Evolutionary conservation across 2,888 invertebrate genomes (phyloP), one percentile per base, ranked within the genome.

Genomic region (Scaptomyza cyrtandrae): DNA sequence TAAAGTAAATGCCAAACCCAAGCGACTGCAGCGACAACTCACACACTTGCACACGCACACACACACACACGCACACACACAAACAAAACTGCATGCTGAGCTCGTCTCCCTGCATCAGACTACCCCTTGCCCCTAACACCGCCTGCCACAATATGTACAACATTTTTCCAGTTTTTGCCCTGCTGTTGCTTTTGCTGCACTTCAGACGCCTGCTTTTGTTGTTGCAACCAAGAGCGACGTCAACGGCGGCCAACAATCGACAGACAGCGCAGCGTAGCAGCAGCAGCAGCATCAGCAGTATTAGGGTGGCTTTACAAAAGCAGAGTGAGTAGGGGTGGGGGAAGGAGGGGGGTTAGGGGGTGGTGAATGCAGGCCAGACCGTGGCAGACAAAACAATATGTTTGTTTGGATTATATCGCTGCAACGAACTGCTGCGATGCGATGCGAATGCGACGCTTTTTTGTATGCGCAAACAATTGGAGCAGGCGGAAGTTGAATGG

Each of bases 381-480:
- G 79, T 85, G 66, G 81, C 84, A 88, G 88, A 85, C 88, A 85
- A 88, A 85, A 85, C 85, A 85, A 85, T 85, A 88, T 85, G 85
- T 85, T 85, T 85, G 85, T 88, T 85, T 88, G 85, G 87, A 86
- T 85, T 86, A 88, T 86, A 83, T 75, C 64, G 69, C 63, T 50
- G 52, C 52, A 46, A 46, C 50, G 50, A 33, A 33, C 33, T 73
- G 56, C 24, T 41, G 39, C 41, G 41, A 41, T 71, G 59, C 70
- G 70, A 71, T 50, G 60, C 72, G 75, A 72, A 64, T 61, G 82
- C 86, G 86, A 77, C 80, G 78, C 85, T 79, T 80, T 77, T 85
- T 86, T 88, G 89, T 86, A 67, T 86, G 89, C 81, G 75, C 85
- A 86, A 86, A 86, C 89, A 88, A 86, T 86, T 86, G 85, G 85